Evolutionary conservation across 1,140 invertebrate genomes (phyloP).

Genomic region (Homalodisca vitripennis): DNA sequence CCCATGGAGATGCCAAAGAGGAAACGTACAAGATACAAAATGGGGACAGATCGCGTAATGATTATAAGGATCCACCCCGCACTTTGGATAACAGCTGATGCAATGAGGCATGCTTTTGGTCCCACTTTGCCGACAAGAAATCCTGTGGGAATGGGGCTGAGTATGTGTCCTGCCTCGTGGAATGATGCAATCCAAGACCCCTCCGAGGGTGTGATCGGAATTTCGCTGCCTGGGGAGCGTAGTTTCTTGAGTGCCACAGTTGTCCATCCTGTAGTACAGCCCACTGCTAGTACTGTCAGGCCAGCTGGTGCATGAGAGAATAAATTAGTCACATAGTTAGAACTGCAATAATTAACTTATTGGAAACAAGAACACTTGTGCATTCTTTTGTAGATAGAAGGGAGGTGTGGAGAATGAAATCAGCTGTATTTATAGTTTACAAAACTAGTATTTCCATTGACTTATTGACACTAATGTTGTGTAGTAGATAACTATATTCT

Average conservation of each 20-base stretch:
- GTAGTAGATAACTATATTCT: too few relatives aligned
- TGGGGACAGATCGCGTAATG: constrained; percentile 21
- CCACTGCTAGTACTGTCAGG: constrained; percentile 43
- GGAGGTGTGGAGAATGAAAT: too few relatives aligned
- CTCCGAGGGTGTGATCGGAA: constrained; percentile 33
- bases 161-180: constrained; percentile 36
- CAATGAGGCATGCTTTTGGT: constrained; percentile 64
- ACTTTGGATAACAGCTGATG: constrained; percentile 51
- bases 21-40: constrained; percentile 60
- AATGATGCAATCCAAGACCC: constrained; percentile 37
- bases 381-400: too few relatives aligned
- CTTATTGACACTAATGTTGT: too few relatives aligned
- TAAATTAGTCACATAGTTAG: too few relatives aligned
- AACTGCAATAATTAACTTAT: too few relatives aligned
- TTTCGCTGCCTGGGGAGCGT: constrained; percentile 25
- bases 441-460: too few relatives aligned
- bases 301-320: too few relatives aligned
- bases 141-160: constrained; percentile 42
- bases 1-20: constrained; percentile 68
- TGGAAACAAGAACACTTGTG: too few relatives aligned
- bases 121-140: constrained; percentile 72
- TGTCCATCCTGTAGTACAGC: constrained; percentile 71
- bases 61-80: constrained; percentile 34
- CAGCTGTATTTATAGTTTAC: too few relatives aligned
- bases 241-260: constrained; percentile 67